phyloP scores from a whole-genome alignment of 1,140 invertebrate genomes.

The Ruditapes philippinarum region DNA sequence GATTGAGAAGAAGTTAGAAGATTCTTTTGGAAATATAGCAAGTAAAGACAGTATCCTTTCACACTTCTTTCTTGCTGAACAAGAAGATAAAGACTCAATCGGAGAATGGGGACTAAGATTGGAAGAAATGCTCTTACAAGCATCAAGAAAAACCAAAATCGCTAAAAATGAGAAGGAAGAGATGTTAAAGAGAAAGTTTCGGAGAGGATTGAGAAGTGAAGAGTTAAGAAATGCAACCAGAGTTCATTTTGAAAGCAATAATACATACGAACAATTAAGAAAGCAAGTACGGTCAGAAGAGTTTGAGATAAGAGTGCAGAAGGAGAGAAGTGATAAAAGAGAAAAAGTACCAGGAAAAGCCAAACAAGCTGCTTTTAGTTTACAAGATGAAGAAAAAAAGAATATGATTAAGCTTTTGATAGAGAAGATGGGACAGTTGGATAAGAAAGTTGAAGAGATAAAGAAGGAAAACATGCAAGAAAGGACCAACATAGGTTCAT shows the following conservation, averaged over 20 bases:
- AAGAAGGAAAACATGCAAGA: too few species aligned
- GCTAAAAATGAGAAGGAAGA: not conserved
- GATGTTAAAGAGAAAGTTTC: not conserved
- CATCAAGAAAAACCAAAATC: not conserved
- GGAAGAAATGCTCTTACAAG: not conserved
- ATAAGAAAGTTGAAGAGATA: not conserved
- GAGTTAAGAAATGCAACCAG: constrained; percentile 7
- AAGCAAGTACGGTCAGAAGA: not conserved
- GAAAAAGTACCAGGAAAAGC: not conserved
- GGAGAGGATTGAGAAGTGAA: not conserved
- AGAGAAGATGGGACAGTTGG: not conserved
- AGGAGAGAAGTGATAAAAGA: not conserved
- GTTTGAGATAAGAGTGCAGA: not conserved
- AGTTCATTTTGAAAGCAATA: not conserved
- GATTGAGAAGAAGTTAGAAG: too few species aligned
- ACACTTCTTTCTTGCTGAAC: not conserved
- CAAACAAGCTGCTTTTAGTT: not conserved
- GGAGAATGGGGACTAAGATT: not conserved
- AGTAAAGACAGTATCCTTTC: not conserved
- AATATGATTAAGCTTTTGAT: not conserved
- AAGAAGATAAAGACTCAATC: not conserved
- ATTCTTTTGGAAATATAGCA: not conserved
- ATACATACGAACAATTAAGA: not conserved
- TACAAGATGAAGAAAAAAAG: not conserved
- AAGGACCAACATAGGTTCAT: too few species aligned